Conservation (phyloP, 2,888 invertebrate genomes). For the Tricholauxania praeusta region DNA sequence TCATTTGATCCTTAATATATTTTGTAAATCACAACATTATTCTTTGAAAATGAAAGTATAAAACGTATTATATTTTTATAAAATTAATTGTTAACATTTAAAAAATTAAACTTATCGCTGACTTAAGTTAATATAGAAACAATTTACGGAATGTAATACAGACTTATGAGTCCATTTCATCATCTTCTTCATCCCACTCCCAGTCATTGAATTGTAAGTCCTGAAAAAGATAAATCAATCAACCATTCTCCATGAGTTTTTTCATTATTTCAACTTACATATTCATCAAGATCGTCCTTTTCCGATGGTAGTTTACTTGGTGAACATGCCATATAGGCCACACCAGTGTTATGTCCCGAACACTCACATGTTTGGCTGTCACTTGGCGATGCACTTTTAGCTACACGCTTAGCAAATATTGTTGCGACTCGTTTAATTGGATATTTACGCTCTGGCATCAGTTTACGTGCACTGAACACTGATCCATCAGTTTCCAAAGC, state of each 20-base stretch:
- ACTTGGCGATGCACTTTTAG: constrained; percentile 73
- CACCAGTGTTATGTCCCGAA: constrained; percentile 75
- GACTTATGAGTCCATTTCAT: constrained; percentile 51
- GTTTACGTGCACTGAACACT: constrained; percentile 74
- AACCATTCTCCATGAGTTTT: not conserved
- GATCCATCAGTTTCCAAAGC: constrained; percentile 87
- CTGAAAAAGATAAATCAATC: constrained; percentile 44
- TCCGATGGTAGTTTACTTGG: constrained; percentile 68
- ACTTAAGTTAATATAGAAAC: not conserved
- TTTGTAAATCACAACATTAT: constrained; percentile 32
- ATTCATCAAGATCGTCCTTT: constrained; percentile 56
- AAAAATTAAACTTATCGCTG: not conserved
- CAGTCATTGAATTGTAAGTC: constrained; percentile 60
- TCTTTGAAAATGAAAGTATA: constrained; percentile 10
- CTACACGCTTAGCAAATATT: constrained; percentile 77
- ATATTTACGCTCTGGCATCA: constrained; percentile 71
- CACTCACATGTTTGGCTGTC: constrained; percentile 79
- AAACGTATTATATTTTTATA: not conserved
- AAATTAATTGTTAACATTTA: constrained; percentile 14
- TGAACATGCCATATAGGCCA: constrained; percentile 76
- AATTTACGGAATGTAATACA: not conserved
- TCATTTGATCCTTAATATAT: constrained; percentile 3
- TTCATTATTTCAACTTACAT: constrained; percentile 54
- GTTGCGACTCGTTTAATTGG: constrained; percentile 74
- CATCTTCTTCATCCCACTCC: constrained; percentile 61